Percentiles rank a stretch among this genome's conserved stretches.
Conservation (phyloP, 2,888 invertebrate genomes). For the Pardosa pseudoannulata region DNA sequence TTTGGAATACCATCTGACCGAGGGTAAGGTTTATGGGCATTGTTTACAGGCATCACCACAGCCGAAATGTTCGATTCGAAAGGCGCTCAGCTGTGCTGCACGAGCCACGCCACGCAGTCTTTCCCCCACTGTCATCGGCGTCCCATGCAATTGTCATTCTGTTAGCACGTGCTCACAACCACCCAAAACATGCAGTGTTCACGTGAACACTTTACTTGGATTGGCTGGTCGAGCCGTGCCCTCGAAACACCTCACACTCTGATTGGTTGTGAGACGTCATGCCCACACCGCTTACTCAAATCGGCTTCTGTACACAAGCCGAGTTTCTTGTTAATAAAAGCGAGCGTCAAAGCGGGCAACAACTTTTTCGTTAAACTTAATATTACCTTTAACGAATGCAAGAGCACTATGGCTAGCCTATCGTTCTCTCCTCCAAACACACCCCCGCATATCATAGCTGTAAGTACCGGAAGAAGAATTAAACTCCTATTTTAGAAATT, state of each 20-base stretch:
- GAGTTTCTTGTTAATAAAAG: slow-evolving; percentile 50
- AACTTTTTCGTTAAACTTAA: slow-evolving; percentile 58
- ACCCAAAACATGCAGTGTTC: slow-evolving; percentile 43
- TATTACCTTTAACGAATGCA: slow-evolving; percentile 40
- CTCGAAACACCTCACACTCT: slow-evolving; percentile 56
- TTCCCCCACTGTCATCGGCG: slow-evolving; percentile 41
- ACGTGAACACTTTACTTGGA: slow-evolving; percentile 49
- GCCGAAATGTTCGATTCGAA: slow-evolving; percentile 14
- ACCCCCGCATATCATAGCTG: slow-evolving; percentile 67
- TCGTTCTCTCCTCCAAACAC: slow-evolving; percentile 63
- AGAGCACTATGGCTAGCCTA: slow-evolving; percentile 53
- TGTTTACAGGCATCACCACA: slow-evolving; percentile 40
- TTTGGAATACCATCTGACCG: background rate
- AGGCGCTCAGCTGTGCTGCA: slow-evolving; percentile 34
- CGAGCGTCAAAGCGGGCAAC: slow-evolving; percentile 56
- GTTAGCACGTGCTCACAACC: slow-evolving; percentile 61
- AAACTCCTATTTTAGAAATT: slow-evolving; percentile 35
- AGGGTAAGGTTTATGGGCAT: slow-evolving; percentile 18
- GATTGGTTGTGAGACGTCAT: slow-evolving; percentile 43
- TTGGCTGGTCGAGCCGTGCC: slow-evolving; percentile 64
- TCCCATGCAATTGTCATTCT: slow-evolving; percentile 66
- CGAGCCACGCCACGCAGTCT: slow-evolving; percentile 68
- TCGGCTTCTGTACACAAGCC: slow-evolving; percentile 64
- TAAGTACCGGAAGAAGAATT: slow-evolving; percentile 64
- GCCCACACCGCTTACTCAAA: slow-evolving; percentile 60